Conservation (phyloP, 2,797 vertebrate genomes). For the Rallus crepitans region DNA sequence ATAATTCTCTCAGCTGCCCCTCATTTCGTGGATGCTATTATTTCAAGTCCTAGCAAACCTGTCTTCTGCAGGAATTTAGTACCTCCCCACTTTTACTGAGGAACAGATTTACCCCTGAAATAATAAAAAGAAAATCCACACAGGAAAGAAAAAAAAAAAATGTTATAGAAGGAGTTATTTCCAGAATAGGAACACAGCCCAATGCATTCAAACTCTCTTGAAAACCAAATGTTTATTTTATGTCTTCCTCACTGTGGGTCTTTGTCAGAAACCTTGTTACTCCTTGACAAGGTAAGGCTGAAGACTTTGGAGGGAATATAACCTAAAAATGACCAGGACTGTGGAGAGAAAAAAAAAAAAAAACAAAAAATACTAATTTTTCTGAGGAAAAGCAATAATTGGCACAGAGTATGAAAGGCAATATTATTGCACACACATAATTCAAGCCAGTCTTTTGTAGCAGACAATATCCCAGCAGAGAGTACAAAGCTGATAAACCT, state of each 20-base stretch:
- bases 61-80: neutral
- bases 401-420: neutral
- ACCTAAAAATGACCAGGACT: neutral
- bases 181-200: neutral
- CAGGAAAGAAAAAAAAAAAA: neutral
- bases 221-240: slow-evolving; percentile 31
- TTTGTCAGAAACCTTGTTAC: neutral
- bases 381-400: neutral
- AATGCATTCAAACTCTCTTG: neutral
- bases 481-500: neutral
- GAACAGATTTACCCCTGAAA: neutral
- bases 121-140: neutral
- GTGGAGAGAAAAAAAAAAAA: neutral
- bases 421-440: neutral
- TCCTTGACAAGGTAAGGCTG: neutral
- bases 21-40: neutral
- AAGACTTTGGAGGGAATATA: neutral
- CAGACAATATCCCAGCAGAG: neutral
- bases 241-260: neutral
- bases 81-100: neutral
- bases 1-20: neutral
- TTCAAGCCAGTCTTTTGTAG: neutral
- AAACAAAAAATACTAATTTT: neutral
- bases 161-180: neutral
- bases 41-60: slow-evolving; percentile 8